Evolutionary conservation across 2,113 vertebrate species (phyloP), one percentile per base, ranked within the genome.

Genomic region (Heptranchias perlo): DNA sequence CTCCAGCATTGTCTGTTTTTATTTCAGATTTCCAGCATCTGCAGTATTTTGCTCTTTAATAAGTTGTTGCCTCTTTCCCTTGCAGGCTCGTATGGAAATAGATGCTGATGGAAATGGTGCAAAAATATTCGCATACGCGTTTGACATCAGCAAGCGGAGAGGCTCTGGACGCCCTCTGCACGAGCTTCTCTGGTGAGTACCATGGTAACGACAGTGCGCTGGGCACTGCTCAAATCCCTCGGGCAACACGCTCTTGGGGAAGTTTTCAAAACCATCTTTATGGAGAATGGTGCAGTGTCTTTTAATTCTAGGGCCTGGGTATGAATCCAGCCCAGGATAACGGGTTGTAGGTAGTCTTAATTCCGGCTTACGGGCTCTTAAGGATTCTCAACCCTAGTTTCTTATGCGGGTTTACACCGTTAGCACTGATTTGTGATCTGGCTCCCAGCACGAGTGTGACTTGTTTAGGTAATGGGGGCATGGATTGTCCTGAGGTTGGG

Each of bases 41-140:
- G n/a, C n/a, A n/a, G n/a, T n/a, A n/a, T n/a, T n/a, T n/a, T n/a
- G n/a, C n/a, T 96, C 61, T 96, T 96, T 96, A 49, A 44, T 87
- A 47, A 52, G 6, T 28, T 61, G 11, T 21, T 69, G 62, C 35
- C 31, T 96, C 39, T 35, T n/a, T 67, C 35, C 52, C 4, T 95
- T 28, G 39, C 44, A 99, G 99, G 99, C 99, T 61, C 98, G 99
- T 3, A 99, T 99, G 99, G 99, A 99, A 96, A 99, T 99, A 3
- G 99, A 99, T 73, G 99, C 99, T 0, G 99, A 99, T 89, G 99
- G 99, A 49, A 99, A 99, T 5, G 99, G 99, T 97, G 99, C 99
- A 69, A 99, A 99, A 97, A 99, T 99, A 96, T 99, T 99, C 96
- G 99, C 99, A 0, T 99, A 99, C 0, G 99, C 99, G 0, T 99